Conservation (phyloP, 1,140 invertebrate genomes). For the Apis cerana region DNA sequence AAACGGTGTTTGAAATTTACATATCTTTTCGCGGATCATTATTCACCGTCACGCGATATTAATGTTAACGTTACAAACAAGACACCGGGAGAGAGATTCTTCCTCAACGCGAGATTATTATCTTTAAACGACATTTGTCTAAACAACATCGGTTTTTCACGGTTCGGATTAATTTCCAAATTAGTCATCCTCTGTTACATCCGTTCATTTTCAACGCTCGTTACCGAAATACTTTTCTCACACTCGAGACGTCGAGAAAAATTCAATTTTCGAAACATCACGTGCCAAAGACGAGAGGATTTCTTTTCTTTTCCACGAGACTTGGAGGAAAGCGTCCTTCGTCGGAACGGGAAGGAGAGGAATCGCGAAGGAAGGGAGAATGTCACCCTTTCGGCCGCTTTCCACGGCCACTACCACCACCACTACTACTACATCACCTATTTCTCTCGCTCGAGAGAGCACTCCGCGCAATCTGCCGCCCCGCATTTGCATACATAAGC, state of each 20-base stretch:
- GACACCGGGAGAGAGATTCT: background rate
- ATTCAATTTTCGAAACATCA: background rate
- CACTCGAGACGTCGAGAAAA: no score
- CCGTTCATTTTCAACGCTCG: no score
- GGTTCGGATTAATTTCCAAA: background rate
- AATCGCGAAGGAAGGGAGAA: slow-evolving; percentile 51
- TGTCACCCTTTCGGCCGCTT: slow-evolving; percentile 76
- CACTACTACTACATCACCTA: slow-evolving; percentile 2
- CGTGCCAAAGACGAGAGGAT: no score
- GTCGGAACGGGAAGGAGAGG: slow-evolving; percentile 53
- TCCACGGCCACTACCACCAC: slow-evolving; percentile 58
- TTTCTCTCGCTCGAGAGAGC: slow-evolving; percentile 71
- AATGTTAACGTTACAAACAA: slow-evolving; percentile 3
- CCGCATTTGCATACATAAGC: slow-evolving; percentile 81
- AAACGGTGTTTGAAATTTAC: slow-evolving; percentile 25
- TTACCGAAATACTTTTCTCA: background rate
- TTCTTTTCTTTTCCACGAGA: no score
- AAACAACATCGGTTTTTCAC: background rate
- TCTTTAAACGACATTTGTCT: background rate
- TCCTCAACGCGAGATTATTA: no score
- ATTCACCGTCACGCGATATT: slow-evolving; percentile 10
- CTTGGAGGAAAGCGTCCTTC: background rate
- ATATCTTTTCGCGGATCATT: slow-evolving; percentile 30
- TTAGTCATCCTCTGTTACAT: no score
- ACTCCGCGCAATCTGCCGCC: slow-evolving; percentile 79